Evolutionary conservation across 2,888 invertebrate genomes (phyloP), one percentile per base, ranked within the genome.

Genomic region (Nipponacmea schrenckii): DNA sequence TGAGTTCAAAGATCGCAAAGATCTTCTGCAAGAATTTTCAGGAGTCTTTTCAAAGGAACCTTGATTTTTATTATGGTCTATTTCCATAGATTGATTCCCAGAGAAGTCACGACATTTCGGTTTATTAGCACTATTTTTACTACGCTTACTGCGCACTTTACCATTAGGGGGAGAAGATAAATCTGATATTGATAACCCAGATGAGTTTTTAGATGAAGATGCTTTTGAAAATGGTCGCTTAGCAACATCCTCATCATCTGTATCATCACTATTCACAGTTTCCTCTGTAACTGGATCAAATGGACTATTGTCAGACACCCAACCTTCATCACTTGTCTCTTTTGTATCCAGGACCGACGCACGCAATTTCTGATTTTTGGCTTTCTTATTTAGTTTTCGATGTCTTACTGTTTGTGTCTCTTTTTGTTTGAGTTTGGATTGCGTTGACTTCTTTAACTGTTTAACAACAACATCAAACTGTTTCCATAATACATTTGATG

Each of bases 401-500:
- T 10, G 63, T 26, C 48, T 27, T 46, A 31, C 70, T 62, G 31
- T 67, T 64, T 31, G 64, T 56, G 56, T 56, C 71, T 48, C 72
- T 31, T 12, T 67, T 62, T 62, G 69, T 67, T 50, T 72, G 68
- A 63, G 50, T 72, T 20, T 39, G 4, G 12, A 68, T 68, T 10
- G 72, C 2, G 74, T 71, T 26, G 70, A 66, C 46, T 68, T 66
- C 56, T 77, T 77, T n/a, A 77, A 27, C 31, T 62, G 63, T 20
- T 67, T 66, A 4, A 69, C 68, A 7, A 77, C 72, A 26, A 70
- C 66, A 15, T 79, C 79, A 67, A 79, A 70, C 65, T 77, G 76
- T 17, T 65, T 77, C 77, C 76, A 77, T 15, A 77, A 44, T 2
- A 68, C 64, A 26, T 48, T 62, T 10, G 69, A 62, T 67, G 71